These are phyloP conservation scores for Ectemnius lituratus DNA, from an alignment of 2,888 invertebrate species.

Conservation along the genomic window DNA sequence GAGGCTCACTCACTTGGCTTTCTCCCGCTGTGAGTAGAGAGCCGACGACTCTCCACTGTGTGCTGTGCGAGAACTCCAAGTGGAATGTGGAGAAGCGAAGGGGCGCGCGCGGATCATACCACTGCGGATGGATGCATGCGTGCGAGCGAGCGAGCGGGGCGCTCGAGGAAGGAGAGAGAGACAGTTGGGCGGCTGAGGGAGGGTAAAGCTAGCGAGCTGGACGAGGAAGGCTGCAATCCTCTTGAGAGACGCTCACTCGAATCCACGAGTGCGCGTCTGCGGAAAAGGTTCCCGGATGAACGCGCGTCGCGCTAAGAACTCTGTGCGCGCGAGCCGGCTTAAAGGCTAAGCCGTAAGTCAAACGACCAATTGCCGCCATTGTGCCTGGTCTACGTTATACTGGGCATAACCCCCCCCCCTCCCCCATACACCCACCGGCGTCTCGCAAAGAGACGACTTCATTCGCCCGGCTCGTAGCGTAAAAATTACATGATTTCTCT, in stretches of 20 bases:
- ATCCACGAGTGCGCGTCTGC: constrained; percentile 51
- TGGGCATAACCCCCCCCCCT: neutral
- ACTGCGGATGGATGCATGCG: neutral
- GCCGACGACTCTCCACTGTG: constrained; percentile 17
- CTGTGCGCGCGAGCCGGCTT: constrained; percentile 59
- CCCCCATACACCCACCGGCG: too few relatives aligned
- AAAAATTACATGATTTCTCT: constrained; percentile 15
- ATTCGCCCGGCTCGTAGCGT: neutral
- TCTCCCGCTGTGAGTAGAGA: constrained; percentile 26
- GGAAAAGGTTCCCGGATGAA: constrained; percentile 57
- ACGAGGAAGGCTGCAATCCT: constrained; percentile 60
- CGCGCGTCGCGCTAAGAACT: constrained; percentile 57
- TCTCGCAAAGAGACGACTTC: constrained; percentile 13
- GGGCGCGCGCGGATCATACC: constrained; percentile 9
- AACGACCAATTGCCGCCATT: constrained; percentile 58
- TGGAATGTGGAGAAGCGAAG: constrained; percentile 45
- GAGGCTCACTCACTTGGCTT: constrained; percentile 11
- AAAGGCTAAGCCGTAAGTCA: constrained; percentile 59
- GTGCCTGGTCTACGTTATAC: constrained; percentile 23
- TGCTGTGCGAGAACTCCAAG: constrained; percentile 35
- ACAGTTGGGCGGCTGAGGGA: neutral
- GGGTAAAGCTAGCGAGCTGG: constrained; percentile 2
- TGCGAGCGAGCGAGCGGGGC: too few relatives aligned
- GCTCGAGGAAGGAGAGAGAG: too few relatives aligned
- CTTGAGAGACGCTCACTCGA: constrained; percentile 61